phyloP scores from a whole-genome alignment of 35 echinoderm and acorn worm species.

The Apostichopus californicus region DNA sequence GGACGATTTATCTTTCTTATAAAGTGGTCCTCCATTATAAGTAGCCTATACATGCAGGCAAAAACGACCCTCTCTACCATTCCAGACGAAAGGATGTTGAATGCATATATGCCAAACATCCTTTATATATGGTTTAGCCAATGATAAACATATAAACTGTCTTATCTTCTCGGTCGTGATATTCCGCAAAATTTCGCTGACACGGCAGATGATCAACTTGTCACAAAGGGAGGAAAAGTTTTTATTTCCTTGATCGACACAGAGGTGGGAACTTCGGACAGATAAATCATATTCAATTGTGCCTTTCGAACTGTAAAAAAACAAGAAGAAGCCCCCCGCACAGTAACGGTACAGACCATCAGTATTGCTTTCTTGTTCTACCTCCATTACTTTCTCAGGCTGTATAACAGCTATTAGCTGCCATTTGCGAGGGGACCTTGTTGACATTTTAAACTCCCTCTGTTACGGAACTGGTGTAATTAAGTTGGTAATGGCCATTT shows the following conservation, averaged over 20 bases:
- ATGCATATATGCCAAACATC: too few species aligned
- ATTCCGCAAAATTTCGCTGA: slow-evolving; percentile 24
- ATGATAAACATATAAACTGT: slow-evolving; percentile 30
- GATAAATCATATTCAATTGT: slow-evolving; percentile 42
- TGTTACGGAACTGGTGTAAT: too few species aligned
- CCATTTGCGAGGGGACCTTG: neutral
- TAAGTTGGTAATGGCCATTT: too few species aligned
- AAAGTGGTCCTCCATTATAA: too few species aligned
- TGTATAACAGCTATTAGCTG: too few species aligned
- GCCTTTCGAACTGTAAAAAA: slow-evolving; percentile 11
- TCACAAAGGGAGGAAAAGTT: neutral
- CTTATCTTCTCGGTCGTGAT: slow-evolving; percentile 28
- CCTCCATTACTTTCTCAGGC: too few species aligned
- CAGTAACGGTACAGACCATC: neutral
- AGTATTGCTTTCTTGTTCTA: neutral
- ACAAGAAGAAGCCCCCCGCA: neutral
- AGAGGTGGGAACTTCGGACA: neutral
- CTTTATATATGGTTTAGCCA: neutral
- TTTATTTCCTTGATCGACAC: slow-evolving; percentile 19
- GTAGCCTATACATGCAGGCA: too few species aligned
- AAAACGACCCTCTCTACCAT: too few species aligned
- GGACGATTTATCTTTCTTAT: neutral
- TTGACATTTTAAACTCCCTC: neutral
- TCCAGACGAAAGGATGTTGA: too few species aligned
- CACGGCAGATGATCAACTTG: slow-evolving; percentile 4